phyloP scores from a whole-genome alignment of 1,140 invertebrate species.

The Polypedilum vanderplanki region DNA sequence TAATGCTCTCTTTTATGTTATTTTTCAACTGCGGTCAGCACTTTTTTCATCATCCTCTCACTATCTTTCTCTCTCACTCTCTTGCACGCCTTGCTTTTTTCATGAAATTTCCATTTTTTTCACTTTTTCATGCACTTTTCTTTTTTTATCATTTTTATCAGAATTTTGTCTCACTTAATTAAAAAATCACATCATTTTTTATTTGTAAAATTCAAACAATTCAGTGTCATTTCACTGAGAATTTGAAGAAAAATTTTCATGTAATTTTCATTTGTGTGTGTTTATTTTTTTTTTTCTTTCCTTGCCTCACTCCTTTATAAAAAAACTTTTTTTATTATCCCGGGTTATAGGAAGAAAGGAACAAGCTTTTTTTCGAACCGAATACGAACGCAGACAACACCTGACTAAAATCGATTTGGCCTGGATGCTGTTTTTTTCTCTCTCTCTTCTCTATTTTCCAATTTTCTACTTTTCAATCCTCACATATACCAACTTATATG shows the following conservation, averaged over 20 bases:
- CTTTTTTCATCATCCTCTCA: constrained; percentile 4
- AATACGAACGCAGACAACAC: constrained; percentile 29
- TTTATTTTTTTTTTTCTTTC: no score
- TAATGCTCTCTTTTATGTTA: constrained; percentile 3
- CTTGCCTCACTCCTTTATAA: background rate
- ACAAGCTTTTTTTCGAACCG: background rate
- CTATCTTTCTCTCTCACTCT: background rate
- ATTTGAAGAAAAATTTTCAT: no score
- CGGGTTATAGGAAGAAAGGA: background rate
- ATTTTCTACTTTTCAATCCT: background rate
- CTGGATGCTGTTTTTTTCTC: constrained; percentile 30
- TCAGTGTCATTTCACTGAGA: no score
- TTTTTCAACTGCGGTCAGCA: background rate
- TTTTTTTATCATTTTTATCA: background rate
- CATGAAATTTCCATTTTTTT: background rate
- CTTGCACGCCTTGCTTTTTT: background rate
- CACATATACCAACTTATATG: constrained; percentile 28
- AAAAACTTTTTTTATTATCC: background rate
- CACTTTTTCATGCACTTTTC: background rate
- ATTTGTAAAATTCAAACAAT: no score
- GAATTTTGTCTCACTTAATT: background rate
- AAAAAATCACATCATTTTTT: background rate
- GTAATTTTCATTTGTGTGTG: no score
- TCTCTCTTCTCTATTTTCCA: constrained; percentile 17
- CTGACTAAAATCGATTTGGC: constrained; percentile 30